phyloP scores from a whole-genome alignment of 2,113 vertebrate species.

The Leucoraja erinaceus region DNA sequence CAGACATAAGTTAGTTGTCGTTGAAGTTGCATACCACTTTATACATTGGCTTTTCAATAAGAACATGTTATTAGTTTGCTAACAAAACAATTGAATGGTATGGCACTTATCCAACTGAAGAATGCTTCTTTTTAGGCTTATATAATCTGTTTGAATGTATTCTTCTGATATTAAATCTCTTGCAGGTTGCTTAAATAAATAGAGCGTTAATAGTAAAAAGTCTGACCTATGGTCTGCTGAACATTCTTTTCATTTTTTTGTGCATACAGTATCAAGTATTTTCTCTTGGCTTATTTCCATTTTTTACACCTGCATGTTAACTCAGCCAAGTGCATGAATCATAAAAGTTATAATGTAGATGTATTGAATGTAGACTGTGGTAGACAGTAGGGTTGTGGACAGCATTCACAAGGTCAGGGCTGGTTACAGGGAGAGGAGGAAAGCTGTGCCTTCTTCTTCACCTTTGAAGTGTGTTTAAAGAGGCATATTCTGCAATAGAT shows the following conservation, averaged over 20 bases:
- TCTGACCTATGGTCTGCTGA: slow-evolving; percentile 46
- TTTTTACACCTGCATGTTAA: slow-evolving; percentile 54
- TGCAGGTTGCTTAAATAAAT: slow-evolving; percentile 46
- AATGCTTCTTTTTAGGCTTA: slow-evolving; percentile 24
- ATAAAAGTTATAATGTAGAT: slow-evolving; percentile 42
- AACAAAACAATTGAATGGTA: slow-evolving; percentile 46
- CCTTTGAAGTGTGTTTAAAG: slow-evolving; percentile 16
- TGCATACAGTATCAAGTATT: slow-evolving; percentile 48
- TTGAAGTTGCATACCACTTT: not conserved
- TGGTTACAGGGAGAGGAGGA: not conserved
- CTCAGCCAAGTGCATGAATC: slow-evolving; percentile 51
- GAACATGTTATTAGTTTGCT: slow-evolving; percentile 40
- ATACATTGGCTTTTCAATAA: not conserved
- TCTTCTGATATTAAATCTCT: slow-evolving; percentile 49
- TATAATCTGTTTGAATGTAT: slow-evolving; percentile 22
- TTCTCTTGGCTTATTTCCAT: slow-evolving; percentile 54
- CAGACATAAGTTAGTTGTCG: not conserved
- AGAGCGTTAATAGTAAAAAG: slow-evolving; percentile 56
- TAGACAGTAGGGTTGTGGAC: too few species aligned
- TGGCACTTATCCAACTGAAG: slow-evolving; percentile 45
- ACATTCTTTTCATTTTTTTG: slow-evolving; percentile 53
- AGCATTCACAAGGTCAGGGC: too few species aligned
- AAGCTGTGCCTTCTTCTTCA: not conserved
- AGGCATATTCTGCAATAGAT: not conserved
- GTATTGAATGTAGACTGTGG: not conserved